Percentiles rank a stretch among this genome's conserved stretches.
These are phyloP conservation scores for Lophotriccus pileatus DNA, from an alignment of 2,797 vertebrate species.

Conservation along the genomic window DNA sequence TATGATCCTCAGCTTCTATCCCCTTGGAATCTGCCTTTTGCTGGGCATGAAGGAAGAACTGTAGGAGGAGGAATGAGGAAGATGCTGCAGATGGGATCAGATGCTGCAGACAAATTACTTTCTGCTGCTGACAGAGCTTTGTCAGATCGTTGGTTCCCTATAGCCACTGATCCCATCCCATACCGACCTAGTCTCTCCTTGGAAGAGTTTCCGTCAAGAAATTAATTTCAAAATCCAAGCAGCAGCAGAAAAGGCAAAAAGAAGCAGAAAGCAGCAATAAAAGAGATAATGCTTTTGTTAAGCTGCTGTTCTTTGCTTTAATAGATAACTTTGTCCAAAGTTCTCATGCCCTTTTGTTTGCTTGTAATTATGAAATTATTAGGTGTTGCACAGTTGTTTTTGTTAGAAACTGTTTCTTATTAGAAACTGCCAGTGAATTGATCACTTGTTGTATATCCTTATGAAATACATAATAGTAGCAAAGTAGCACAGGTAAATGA, in stretches of 20 bases:
- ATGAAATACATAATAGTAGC: not conserved
- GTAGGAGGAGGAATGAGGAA: not conserved
- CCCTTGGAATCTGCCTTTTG: not conserved
- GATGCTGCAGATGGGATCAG: not conserved
- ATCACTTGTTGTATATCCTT: not conserved
- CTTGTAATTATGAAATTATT: not conserved
- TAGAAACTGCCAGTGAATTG: not conserved
- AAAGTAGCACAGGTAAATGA: not conserved
- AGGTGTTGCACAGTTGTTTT: not conserved
- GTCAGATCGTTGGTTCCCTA: not conserved
- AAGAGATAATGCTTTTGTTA: not conserved
- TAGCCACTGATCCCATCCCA: not conserved
- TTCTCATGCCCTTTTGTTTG: not conserved
- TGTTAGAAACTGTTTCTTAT: not conserved
- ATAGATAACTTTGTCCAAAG: not conserved
- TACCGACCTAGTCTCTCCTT: not conserved
- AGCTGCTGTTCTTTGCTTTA: not conserved
- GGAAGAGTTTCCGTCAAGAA: not conserved
- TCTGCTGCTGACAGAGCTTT: not conserved
- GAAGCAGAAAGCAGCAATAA: not conserved
- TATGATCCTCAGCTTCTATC: not conserved
- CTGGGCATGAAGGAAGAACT: not conserved
- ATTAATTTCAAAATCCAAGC: not conserved
- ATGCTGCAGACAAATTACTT: not conserved
- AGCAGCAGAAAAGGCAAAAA: not conserved